Evolutionary conservation across 1,140 invertebrate genomes (phyloP).

Genomic region (Lasioglossum baleicum): DNA sequence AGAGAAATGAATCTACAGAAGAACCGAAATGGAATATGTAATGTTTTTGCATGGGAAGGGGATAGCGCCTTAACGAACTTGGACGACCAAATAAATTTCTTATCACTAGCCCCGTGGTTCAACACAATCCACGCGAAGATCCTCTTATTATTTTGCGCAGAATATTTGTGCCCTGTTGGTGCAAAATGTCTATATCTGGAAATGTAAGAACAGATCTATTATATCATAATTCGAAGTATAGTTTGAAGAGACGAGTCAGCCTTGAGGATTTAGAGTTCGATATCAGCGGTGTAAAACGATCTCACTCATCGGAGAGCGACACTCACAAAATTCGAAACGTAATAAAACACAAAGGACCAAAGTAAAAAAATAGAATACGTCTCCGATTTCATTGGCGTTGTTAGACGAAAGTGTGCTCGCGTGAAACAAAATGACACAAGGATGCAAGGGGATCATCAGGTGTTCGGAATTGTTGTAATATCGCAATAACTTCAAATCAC

Average conservation of each 20-base stretch:
- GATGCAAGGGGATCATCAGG: neutral
- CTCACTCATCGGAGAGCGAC: neutral
- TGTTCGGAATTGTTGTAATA: conserved; percentile 27
- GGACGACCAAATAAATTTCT: neutral
- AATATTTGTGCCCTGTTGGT: neutral
- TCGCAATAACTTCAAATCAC: conserved; percentile 43
- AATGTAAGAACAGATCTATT: neutral
- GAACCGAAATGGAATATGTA: neutral
- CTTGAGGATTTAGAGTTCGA: neutral
- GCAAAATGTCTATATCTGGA: neutral
- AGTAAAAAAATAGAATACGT: conserved; percentile 16
- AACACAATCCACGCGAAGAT: neutral
- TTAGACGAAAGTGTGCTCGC: neutral
- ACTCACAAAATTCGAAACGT: neutral
- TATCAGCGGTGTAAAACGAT: neutral
- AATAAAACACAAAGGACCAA: conserved; percentile 25
- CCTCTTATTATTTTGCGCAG: conserved; percentile 6
- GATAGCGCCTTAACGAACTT: neutral
- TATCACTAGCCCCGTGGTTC: neutral
- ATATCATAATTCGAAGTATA: neutral
- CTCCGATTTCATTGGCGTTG: neutral
- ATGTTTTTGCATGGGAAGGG: neutral
- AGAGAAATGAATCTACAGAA: neutral
- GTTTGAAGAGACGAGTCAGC: neutral
- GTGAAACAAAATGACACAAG: neutral